A percentile compares a stretch with the other conserved stretches of the same genome.
Evolutionary conservation across 1,140 invertebrate species (phyloP).

Genomic region (Plodia interpunctella): DNA sequence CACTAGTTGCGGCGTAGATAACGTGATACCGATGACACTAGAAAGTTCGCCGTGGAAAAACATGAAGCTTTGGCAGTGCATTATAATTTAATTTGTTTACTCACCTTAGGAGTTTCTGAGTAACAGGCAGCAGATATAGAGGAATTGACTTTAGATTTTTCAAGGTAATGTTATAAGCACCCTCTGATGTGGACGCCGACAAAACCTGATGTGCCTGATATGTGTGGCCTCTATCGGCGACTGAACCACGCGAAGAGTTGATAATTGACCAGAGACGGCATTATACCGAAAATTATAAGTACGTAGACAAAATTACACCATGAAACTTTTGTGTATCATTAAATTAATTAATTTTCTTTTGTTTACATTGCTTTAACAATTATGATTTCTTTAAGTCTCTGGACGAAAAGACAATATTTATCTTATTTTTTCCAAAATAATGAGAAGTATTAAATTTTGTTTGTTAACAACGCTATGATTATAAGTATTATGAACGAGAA

Average conservation of each 20-base stretch:
- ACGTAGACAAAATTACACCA: conserved; percentile 6
- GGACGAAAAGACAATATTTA: too few species aligned
- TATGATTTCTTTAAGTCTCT: too few species aligned
- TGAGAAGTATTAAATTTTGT: too few species aligned
- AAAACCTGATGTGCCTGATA: conserved; percentile 63
- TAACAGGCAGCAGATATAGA: background rate
- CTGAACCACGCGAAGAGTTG: conserved; percentile 45
- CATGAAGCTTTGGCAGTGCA: conserved; percentile 37
- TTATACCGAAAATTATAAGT: background rate
- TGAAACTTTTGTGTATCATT: background rate
- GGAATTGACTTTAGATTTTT: conserved; percentile 12
- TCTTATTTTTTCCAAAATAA: too few species aligned
- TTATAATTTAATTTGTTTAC: conserved; percentile 28
- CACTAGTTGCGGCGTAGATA: conserved; percentile 22
- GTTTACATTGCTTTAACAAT: too few species aligned
- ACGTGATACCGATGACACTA: conserved; percentile 43
- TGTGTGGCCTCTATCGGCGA: conserved; percentile 58
- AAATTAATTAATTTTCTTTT: too few species aligned
- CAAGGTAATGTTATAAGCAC: conserved; percentile 18
- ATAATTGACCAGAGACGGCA: conserved; percentile 41
- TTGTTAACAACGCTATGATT: too few species aligned
- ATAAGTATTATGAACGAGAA: too few species aligned
- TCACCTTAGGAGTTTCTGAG: conserved; percentile 38
- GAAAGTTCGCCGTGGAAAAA: conserved; percentile 39
- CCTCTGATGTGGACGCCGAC: conserved; percentile 56